Base-by-base conservation (phyloP, 2,888 invertebrate genomes). In the Stictocephala bisonia region DNA sequence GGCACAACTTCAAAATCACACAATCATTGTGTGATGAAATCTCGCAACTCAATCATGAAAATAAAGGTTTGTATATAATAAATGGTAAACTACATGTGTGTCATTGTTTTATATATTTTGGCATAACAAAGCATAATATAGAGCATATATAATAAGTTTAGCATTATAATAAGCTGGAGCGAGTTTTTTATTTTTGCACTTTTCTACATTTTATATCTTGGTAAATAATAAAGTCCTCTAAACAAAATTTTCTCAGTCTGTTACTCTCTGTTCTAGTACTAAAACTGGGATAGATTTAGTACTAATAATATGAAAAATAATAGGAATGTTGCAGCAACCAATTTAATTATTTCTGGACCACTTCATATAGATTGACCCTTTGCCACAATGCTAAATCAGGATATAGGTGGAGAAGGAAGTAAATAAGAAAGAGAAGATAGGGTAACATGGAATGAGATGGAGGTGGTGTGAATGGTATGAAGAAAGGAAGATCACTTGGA, bases 21-120 rank as follows among this genome's bases (percentile, higher is more conserved):
- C 60, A 60, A 40, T 11, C 35, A 60, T 40, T 60, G 41, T 40
- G 60, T 40, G 51, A 51, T 51, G 51, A 51, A n/a, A 51, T 51
- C 27, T 51, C 51, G 11, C 51, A 24, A 27, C 51, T 51, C 13
- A 51, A 27, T 3, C 13, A 26, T 26, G n/a, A 51, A 51, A 51
- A 51, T 51, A n/a, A 51, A 51, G 24, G 24, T 51, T 7, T 3
- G 51, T 51, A 7, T 2, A 24, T 13, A 4, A 26, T 26, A 13
- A 3, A 24, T 2, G 51, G n/a, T 24, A 26, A 2, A 26, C 18
- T 50, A 50, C 6, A 4, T 27, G n/a, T n/a, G n/a, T n/a, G n/a
- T n/a, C n/a, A n/a, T n/a, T n/a, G n/a, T n/a, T n/a, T 3, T 22
- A 6, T 6, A 2, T 51, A 24, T n/a, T 22, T 18, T 48, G 7